Evolutionary conservation across 2,888 invertebrate genomes (phyloP).

Genomic region (Lumbricus terrestris): DNA sequence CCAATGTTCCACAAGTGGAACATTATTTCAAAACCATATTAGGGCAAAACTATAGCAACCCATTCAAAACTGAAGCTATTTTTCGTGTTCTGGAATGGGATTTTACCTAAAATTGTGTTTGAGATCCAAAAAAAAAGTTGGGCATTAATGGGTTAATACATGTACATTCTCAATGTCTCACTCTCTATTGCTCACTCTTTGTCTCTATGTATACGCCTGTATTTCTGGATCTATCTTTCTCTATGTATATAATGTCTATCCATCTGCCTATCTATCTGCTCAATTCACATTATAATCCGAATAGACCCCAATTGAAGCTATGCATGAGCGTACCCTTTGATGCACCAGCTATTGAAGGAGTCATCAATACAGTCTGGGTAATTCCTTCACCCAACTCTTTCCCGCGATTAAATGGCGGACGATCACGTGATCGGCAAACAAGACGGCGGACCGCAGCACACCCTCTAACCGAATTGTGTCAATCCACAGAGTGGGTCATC

Average conservation of each 20-base stretch:
- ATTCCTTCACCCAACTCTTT: not conserved
- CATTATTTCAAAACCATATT: no score
- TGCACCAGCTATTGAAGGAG: not conserved
- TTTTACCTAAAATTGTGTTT: no score
- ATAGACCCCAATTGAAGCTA: not conserved
- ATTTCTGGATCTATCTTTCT: not conserved
- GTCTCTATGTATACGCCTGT: not conserved
- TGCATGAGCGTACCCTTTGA: not conserved
- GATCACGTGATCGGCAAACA: not conserved
- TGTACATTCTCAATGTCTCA: no score
- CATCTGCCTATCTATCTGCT: not conserved
- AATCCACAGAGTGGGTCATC: not conserved
- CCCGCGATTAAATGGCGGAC: not conserved
- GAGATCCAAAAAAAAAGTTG: no score
- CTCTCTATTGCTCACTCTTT: not conserved
- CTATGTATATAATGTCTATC: not conserved
- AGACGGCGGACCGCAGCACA: not conserved
- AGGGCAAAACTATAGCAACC: no score
- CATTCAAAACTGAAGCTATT: no score
- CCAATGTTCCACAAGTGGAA: no score
- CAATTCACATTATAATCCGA: not conserved
- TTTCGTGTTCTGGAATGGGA: no score
- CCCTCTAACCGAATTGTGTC: not conserved
- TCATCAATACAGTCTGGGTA: not conserved
- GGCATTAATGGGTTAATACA: no score